Percentiles rank a stretch among this genome's conserved stretches.
These are phyloP conservation scores for Ephydatia muelleri DNA, from an alignment of 37 sponge, comb jelly and placozoan genomes.

Conservation along the genomic window DNA sequence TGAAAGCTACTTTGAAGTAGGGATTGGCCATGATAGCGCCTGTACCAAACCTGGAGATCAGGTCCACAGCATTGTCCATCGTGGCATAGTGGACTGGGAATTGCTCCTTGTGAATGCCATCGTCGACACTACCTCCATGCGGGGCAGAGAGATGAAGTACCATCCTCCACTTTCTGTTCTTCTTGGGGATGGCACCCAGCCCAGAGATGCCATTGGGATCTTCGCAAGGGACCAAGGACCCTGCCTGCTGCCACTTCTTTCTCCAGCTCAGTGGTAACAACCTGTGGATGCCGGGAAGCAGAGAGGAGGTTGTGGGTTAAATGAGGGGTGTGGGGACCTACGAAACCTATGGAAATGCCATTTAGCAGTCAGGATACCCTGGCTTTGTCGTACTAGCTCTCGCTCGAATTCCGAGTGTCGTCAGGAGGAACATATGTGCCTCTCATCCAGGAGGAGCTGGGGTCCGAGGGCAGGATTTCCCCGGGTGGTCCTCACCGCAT, in stretches of 20 bases:
- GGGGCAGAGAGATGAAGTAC: conserved; percentile 47
- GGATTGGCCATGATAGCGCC: conserved; percentile 37
- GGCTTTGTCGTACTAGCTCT: conserved; percentile 26
- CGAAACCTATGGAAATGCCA: conserved; percentile 21
- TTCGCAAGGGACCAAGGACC: conserved; percentile 12
- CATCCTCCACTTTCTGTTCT: conserved; percentile 31
- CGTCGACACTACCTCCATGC: background rate
- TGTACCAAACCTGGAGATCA: background rate
- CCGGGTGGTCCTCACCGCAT: conserved; percentile 33
- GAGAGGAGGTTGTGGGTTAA: conserved; percentile 19
- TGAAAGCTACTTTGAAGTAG: conserved; percentile 45
- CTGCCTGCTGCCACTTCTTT: conserved; percentile 8
- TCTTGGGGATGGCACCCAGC: conserved; percentile 49
- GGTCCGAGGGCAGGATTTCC: conserved; percentile 7
- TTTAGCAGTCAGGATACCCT: conserved; percentile 16
- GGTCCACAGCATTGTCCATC: conserved; percentile 27
- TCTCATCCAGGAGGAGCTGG: conserved; percentile 12
- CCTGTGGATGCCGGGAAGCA: conserved; percentile 21
- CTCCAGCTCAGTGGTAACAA: conserved; percentile 12
- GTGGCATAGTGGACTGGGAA: conserved; percentile 21
- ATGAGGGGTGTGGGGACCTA: conserved; percentile 20
- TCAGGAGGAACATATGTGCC: conserved; percentile 17
- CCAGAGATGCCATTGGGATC: conserved; percentile 43
- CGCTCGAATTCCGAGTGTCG: conserved; percentile 19
- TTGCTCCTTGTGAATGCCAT: background rate